Base-by-base conservation (phyloP, 1,140 invertebrate genomes). In the Gonioctena quinquepunctata region DNA sequence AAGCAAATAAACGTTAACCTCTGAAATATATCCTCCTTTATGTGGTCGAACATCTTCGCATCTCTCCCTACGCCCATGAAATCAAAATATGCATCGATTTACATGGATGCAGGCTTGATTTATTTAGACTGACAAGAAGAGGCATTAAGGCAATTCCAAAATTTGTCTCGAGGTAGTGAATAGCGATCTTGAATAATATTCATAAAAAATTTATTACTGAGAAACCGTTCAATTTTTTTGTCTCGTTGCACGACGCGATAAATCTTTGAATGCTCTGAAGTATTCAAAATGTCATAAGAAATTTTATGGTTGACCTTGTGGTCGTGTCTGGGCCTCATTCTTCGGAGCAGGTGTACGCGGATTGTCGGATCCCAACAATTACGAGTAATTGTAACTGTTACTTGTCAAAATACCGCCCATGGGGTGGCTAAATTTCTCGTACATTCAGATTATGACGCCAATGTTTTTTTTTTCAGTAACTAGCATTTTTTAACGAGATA, bases 41-140 rank as follows among this genome's bases (percentile, higher is more conserved):
- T n/a, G n/a, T n/a, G n/a, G n/a, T n/a, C 8, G 33, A 42, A 13
- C 33, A 42, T 42, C 16, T n/a, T 42, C 13, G 8, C 16, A 3
- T n/a, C 7, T n/a, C 1, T 42, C 5, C n/a, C 57, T 60, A 23
- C 57, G 57, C 57, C 23, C n/a, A 25, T 60, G 71, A 70, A 73
- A 73, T 73, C 73, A 73, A 72, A 75, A 73, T 75, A 72, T 75
- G 71, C 73, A 75, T 75, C 73, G 73, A 75, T 75, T 68, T 70
- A 63, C 66, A 70, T 64, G 64, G 56, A 66, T 56, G 54, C 59
- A 65, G 25, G 54, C 63, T 72, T 68, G 67, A 69, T 61, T 69
- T 69, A 69, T 69, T 69, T 21, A 63, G 67, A 69, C 67, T 49
- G 67, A 69, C 67, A 62, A 50, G 57, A 25, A 25, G 42, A 42